Evolutionary conservation across 2,888 invertebrate species (phyloP).

Genomic region (Hofmannophila pseudospretella): DNA sequence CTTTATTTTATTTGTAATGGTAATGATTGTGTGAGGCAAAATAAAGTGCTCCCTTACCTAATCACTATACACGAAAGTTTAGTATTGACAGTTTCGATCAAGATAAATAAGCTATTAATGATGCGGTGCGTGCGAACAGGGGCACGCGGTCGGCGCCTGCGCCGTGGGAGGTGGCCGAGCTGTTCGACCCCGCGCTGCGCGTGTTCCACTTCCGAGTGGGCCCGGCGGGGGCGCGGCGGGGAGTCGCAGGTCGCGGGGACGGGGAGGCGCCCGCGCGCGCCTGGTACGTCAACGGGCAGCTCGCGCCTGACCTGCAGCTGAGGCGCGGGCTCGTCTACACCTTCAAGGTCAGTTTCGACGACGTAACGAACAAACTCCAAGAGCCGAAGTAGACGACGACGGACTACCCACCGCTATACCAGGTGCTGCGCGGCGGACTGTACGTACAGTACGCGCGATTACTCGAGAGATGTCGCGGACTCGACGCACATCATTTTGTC

Average conservation of each 20-base stretch:
- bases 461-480: no score
- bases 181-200: conserved; percentile 84
- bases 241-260: conserved; percentile 74
- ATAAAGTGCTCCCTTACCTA: no score
- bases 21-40: no score
- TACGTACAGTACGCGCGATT: neutral
- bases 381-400: no score
- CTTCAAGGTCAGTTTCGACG: conserved; percentile 84
- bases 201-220: conserved; percentile 88
- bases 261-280: conserved; percentile 83
- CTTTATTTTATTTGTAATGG: no score
- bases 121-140: conserved; percentile 19
- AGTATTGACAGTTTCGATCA: no score
- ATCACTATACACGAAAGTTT: no score
- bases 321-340: conserved; percentile 90
- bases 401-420: no score
- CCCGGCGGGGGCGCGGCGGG: conserved; percentile 87
- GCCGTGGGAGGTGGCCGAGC: conserved; percentile 80
- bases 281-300: conserved; percentile 95
- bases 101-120: no score
- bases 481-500: no score
- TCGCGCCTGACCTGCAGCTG: conserved; percentile 92
- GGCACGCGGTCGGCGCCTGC: conserved; percentile 24
- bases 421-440: no score
- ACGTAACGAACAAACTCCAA: no score